Base-by-base conservation (phyloP, 2,113 vertebrate genomes). In the Greenwoodochromis staneri region DNA sequence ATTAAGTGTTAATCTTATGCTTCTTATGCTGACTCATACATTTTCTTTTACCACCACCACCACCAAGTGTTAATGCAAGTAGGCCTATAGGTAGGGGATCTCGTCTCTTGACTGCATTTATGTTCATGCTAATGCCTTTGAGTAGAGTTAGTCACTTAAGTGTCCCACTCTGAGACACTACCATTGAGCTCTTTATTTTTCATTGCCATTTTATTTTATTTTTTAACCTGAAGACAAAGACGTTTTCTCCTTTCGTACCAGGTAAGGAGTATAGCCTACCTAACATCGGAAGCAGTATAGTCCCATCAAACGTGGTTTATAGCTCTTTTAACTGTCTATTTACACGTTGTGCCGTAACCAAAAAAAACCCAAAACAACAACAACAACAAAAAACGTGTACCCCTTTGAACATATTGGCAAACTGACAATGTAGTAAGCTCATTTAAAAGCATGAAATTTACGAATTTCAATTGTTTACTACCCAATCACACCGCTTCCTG, bases 331-430 rank as follows among this genome's bases (percentile, higher is more conserved):
- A 17, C 24, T 29, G 8, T 73, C 69, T 24, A 0, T 42, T 42
- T 69, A 40, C 63, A 69, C 0, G 3, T 4, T 69, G 34, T 36
- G 4, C 10, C 1, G 1, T 61, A 61, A 61, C 27, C 27, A 17
- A 59, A 59, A 59, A 16, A 57, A 5, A 0, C 0, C 1, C 54
- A 7, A 55, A 55, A 55, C 1, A 1, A 55, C 24, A 24, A 24
- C 3, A 24, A 8, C 14, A 49, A 19, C 2, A 53, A n/a, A 14
- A 29, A 31, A 61, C 0, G 3, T 38, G 69, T 45, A 73, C 21
- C 24, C 9, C 38, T 73, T 73, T 73, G 24, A 45, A 73, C 40
- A 29, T 47, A 24, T 29, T 45, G 14, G 9, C 1, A 27, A 27
- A 17, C 0, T 29, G n/a, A 2, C 4, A 47, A 45, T 17, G 21